Evolutionary conservation across 2,888 invertebrate species (phyloP), one percentile per base, ranked within the genome.

Genomic region (Cosmia pyralina): DNA sequence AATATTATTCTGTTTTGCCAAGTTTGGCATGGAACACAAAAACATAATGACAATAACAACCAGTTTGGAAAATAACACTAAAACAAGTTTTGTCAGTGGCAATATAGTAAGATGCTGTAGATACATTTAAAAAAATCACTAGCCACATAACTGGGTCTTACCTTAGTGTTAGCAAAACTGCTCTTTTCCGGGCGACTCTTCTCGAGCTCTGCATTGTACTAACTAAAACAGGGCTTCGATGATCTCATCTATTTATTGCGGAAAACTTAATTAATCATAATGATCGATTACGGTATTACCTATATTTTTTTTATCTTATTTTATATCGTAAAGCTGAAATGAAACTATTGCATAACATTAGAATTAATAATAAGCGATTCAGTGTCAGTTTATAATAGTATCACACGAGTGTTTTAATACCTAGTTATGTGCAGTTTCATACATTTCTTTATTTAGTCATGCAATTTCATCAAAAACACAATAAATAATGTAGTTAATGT

Each of bases 131-230:
- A 48, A 57, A 60, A 38, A 50, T 50, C n/a, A 63, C 59, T 19
- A 46, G 57, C 52, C 62, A 67, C 50, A 2, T 28, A 28, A 28
- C n/a, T 72, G 38, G 64, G 22, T 67, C 73, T 92, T 85, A 95
- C 96, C 95, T 94, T 85, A 95, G 87, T 88, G 91, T 89, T 81
- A 90, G 90, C 88, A 95, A 88, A 87, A 92, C 88, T 87, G 90
- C 92, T 84, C 87, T 88, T 87, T 83, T 85, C 88, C 90, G 90
- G 88, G 92, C 95, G 95, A 94, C 95, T 93, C 90, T 78, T 89
- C 95, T 91, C 94, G 91, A 92, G 94, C 94, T 92, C 93, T 87
- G 89, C 95, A 95, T 95, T 92, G 89, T 94, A 87, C 80, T 84
- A 91, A 95, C 95, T 95, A 94, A 94, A 87, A 86, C 89, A 28